These are phyloP conservation scores for Leiothrix lutea DNA, from an alignment of 2,113 vertebrate species.

Conservation along the genomic window DNA sequence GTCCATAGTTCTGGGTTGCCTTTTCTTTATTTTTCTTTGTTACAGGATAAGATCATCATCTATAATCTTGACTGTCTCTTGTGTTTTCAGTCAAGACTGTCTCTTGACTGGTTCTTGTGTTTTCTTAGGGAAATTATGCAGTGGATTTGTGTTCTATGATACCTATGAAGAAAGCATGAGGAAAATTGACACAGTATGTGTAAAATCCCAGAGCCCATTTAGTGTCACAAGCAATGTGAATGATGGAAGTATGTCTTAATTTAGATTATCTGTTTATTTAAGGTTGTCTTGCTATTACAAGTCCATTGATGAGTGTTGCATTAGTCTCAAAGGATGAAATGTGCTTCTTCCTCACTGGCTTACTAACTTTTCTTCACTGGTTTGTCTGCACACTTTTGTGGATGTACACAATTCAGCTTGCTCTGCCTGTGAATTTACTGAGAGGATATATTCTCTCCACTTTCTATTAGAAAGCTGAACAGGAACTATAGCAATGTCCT, in stretches of 20 bases:
- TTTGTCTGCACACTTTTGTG: not conserved
- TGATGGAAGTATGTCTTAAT: not conserved
- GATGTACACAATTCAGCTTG: not conserved
- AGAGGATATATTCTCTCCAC: not conserved
- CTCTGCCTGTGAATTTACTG: not conserved
- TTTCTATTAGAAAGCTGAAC: not conserved
- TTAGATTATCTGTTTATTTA: not conserved
- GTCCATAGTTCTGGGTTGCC: not conserved
- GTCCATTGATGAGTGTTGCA: not conserved
- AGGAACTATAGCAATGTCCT: not conserved
- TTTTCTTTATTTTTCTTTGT: not conserved
- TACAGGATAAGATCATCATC: not conserved
- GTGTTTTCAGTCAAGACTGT: too few relatives aligned
- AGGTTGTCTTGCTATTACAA: not conserved
- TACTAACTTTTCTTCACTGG: not conserved
- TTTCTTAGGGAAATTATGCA: not conserved
- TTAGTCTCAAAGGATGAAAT: not conserved
- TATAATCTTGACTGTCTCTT: not conserved
- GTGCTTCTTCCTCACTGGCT: not conserved
- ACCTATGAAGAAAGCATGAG: not conserved
- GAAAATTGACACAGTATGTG: not conserved
- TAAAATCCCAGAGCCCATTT: not conserved
- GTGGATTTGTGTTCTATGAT: not conserved
- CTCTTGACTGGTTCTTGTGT: not conserved
- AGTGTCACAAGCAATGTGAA: not conserved